These are phyloP conservation scores for Melanotaenia duboulayi DNA, from an alignment of 2,113 vertebrate species.

Conservation along the genomic window DNA sequence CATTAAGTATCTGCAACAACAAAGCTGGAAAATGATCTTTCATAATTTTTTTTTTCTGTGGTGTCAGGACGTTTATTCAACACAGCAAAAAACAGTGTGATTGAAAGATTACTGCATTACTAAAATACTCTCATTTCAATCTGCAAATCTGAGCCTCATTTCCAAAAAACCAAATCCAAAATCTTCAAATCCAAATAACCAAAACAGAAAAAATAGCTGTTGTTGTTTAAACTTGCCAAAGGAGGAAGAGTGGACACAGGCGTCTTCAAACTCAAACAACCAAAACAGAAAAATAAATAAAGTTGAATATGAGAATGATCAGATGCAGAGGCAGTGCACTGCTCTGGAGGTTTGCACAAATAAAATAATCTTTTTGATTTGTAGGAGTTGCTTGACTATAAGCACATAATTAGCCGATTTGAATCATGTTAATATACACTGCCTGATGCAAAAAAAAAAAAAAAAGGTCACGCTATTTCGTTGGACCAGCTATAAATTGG, in stretches of 20 bases:
- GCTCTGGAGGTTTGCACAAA: constrained; percentile 1
- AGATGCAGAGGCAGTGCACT: constrained; percentile 17
- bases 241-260: constrained; percentile 21
- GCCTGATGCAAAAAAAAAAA: too few species aligned
- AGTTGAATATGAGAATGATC: constrained; percentile 16
- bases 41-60: not conserved
- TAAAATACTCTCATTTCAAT: not conserved
- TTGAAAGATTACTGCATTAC: not conserved
- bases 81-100: not conserved
- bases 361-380: constrained; percentile 16
- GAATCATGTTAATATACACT: not conserved
- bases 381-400: not conserved
- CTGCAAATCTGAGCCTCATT: not conserved
- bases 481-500: too few species aligned
- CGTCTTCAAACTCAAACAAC: constrained; percentile 26
- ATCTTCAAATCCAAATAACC: too few species aligned
- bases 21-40: not conserved
- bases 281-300: constrained; percentile 21
- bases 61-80: too few species aligned
- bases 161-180: not conserved
- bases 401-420: not conserved
- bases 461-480: too few species aligned
- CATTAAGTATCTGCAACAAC: not conserved
- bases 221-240: constrained; percentile 15
- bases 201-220: constrained; percentile 53